phyloP scores from a whole-genome alignment of 1,140 invertebrate genomes.

The Caerostris darwini region DNA sequence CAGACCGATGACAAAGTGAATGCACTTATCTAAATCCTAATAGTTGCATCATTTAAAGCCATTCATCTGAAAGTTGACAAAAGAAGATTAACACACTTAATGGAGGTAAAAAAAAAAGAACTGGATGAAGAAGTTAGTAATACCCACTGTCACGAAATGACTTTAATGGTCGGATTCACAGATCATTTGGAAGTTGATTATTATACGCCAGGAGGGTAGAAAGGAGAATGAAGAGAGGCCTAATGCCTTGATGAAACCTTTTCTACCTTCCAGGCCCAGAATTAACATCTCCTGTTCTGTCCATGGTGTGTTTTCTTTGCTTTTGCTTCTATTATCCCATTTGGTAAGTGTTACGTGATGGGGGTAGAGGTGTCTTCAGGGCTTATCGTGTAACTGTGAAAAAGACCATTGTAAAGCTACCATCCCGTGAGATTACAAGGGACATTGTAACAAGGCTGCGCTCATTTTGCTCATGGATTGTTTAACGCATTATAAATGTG shows the following conservation, averaged over 20 bases:
- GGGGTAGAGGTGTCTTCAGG: neutral
- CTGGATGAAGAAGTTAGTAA: neutral
- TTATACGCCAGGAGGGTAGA: neutral
- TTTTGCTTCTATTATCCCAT: neutral
- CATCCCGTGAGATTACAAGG: constrained; percentile 36
- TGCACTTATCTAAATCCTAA: neutral
- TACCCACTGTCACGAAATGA: constrained; percentile 32
- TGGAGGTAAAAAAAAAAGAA: constrained; percentile 6
- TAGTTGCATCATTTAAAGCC: neutral
- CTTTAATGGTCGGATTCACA: constrained; percentile 40
- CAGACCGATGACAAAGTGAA: neutral
- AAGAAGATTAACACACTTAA: constrained; percentile 59
- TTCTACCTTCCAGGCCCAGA: constrained; percentile 26
- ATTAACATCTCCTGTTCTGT: constrained; percentile 11
- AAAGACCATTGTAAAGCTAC: constrained; percentile 41
- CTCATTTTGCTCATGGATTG: neutral
- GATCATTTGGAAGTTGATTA: constrained; percentile 58
- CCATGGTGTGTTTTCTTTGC: constrained; percentile 6
- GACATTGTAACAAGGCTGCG: neutral
- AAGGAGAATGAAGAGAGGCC: neutral
- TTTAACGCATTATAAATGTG: neutral
- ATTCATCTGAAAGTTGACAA: constrained; percentile 17
- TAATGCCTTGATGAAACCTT: constrained; percentile 54
- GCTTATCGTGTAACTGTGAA: constrained; percentile 38
- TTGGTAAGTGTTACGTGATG: neutral